These are phyloP conservation scores for Neodiprion lecontei DNA, from an alignment of 1,140 invertebrate genomes.

Conservation along the genomic window DNA sequence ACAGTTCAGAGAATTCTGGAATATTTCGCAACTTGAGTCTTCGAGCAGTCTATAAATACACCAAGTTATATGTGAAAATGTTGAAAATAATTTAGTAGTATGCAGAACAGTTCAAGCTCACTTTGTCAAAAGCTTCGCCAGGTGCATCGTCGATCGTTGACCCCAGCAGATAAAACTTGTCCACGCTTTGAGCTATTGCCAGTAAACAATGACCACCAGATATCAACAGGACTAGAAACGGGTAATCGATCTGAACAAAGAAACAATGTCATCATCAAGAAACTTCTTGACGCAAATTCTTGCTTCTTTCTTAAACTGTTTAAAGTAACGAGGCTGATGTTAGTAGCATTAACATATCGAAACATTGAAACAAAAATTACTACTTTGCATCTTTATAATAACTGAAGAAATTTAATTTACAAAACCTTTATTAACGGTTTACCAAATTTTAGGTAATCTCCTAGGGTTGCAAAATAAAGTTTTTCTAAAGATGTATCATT, in stretches of 20 bases:
- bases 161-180: constrained; percentile 83
- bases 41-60: constrained; percentile 73
- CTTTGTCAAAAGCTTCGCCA: constrained; percentile 92
- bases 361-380: no score
- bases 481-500: neutral
- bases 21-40: constrained; percentile 85
- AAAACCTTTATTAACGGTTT: no score
- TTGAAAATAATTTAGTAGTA: constrained; percentile 23
- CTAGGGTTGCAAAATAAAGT: no score
- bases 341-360: no score
- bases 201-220: constrained; percentile 93
- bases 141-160: constrained; percentile 84
- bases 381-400: no score
- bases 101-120: constrained; percentile 43
- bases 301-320: constrained; percentile 12
- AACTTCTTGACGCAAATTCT: constrained; percentile 17
- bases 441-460: no score
- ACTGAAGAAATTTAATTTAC: constrained; percentile 9
- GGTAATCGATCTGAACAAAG: constrained; percentile 76
- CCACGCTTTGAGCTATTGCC: constrained; percentile 76
- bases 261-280: constrained; percentile 19
- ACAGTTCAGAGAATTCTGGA: constrained; percentile 72
- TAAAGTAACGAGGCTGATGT: neutral
- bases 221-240: constrained; percentile 87
- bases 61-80: constrained; percentile 18